Base-by-base conservation (phyloP, 2,888 invertebrate species). In the Drosophila mercatorum region DNA sequence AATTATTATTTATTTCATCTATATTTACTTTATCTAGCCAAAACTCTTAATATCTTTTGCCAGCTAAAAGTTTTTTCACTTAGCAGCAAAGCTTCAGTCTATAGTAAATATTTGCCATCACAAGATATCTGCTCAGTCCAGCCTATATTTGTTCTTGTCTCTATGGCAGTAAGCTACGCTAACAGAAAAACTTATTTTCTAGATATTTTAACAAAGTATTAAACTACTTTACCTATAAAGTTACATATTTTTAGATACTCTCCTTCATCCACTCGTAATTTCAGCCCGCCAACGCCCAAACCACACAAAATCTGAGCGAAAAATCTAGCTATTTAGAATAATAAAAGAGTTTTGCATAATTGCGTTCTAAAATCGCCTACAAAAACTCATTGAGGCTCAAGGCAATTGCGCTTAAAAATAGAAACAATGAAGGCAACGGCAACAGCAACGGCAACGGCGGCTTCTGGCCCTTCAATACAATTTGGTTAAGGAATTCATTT, bases 401-500 rank as follows among this genome's bases (percentile, higher is more conserved):
- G 47, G 47, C 22, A 12, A 26, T 57, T 22, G 10, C 26, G 11
- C 36, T 59, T 28, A 64, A 41, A 41, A 36, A 49, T 40, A 43
- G 26, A 28, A 31, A 14, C 10, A 22, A 31, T 46, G 31, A 12
- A 28, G n/a, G 22, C n/a, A 36, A 12, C 7, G 12, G 12, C 40
- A 31, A 7, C 0, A 10, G 5, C 31, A 34, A 0, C 2, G 4
- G 28, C 57, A 34, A 7, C 2, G 17, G 3, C 10, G 5, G 11
- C 4, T 10, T 31, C 28, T 8, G 36, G 10, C 12, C 34, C 40
- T 59, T 58, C 40, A 52, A 34, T 52, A 36, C 41, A 59, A 69
- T 69, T 68, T 68, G 41, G 17, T 60, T 43, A 55, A 44, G 47
- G 47, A 31, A 47, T 31, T 57, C 43, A 60, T 69, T 63, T 40